Base-by-base conservation (phyloP, 2,113 vertebrate species). In the Pachycephala philippinensis region DNA sequence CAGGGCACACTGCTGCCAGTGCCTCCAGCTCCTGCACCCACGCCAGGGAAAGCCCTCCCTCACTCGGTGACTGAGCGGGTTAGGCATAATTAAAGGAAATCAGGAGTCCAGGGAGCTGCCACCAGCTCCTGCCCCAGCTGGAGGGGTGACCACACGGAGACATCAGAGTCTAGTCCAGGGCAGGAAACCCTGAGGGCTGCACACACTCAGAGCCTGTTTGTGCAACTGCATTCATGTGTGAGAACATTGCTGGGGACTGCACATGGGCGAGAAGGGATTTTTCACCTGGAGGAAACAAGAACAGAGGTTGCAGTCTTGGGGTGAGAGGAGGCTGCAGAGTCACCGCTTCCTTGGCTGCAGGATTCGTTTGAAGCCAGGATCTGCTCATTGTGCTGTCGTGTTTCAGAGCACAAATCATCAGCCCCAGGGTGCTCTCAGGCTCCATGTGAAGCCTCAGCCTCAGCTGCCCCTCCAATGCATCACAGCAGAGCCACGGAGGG, bases 401-500 rank as follows among this genome's bases (percentile, higher is more conserved):
- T 53, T 70, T 70, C 56, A 26, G 44, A 69, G n/a, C 50, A 59
- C 39, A 60, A 69, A 28, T 24, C 45, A 7, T 23, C 53, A n/a
- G 26, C 8, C 28, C 31, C 28, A 11, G 70, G 22, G 42, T 22
- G 56, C 56, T 66, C 37, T 39, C 37, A 39, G 37, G 37, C 37
- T 39, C 37, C 37, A 39, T 8, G 30, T 3, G 5, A 79, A 68
- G 49, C 47, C 56, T 50, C 44, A 64, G 53, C 50, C 22, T 40
- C 30, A 13, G 1, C 11, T 30, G 15, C 11, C 74, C 33, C n/a
- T 11, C 11, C 30, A 15, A 42, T 2, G 1, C 14, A 4, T 9
- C 0, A 10, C 23, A 35, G 22, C 13, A 68, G 57, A 71, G 26
- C 30, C 2, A 2, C 2, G 1, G 9, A 39, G 6, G 1, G 0